Evolutionary conservation across 2,797 vertebrate genomes (phyloP), one percentile per base, ranked within the genome.

Genomic region (Champsocephalus esox): DNA sequence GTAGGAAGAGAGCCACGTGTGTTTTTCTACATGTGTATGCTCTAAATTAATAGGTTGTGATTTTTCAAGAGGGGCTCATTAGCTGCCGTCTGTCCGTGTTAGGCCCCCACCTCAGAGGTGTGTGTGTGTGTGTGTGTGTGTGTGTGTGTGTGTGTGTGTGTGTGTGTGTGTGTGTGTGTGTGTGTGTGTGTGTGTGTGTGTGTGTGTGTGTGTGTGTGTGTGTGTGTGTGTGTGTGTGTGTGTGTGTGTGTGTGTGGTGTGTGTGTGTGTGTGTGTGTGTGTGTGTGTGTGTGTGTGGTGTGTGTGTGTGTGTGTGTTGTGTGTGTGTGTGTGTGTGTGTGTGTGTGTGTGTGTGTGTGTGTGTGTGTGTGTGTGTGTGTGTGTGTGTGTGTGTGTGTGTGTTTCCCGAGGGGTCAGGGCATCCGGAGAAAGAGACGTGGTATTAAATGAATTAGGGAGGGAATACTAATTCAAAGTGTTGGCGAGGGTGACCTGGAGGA

Each of bases 11-110:
- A 45, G 59, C 51, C 0, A 0, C 28, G 58, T 79, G 57, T 72
- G 66, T 58, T 41, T 73, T 56, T 73, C 43, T 60, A 28, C 57
- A 43, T 62, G 54, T 46, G 24, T 62, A 5, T 28, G 28, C 10
- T 52, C 51, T 60, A 28, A 28, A 4, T 28, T 28, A 46, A 63
- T 21, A 56, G 65, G 41, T 62, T 43, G 9, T 43, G 63, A 71
- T 65, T 80, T 79, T 68, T 81, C 46, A 77, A 69, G 76, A 80
- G 66, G 64, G 28, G 32, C 74, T 89, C 73, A 81, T 88, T 89
- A 83, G 73, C 44, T 32, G 17, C 16, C 43, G 41, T 61, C 54
- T 56, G 17, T 70, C 46, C 14, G 3, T 61, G 13, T 55, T 60
- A 61, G 67, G 64, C 68, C 62, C 62, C 28, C 0, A 50, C 45